A percentile compares a stretch with the other conserved stretches of the same genome.
phyloP scores from a whole-genome alignment of 2,797 vertebrate genomes.

The Pelodytes ibericus region DNA sequence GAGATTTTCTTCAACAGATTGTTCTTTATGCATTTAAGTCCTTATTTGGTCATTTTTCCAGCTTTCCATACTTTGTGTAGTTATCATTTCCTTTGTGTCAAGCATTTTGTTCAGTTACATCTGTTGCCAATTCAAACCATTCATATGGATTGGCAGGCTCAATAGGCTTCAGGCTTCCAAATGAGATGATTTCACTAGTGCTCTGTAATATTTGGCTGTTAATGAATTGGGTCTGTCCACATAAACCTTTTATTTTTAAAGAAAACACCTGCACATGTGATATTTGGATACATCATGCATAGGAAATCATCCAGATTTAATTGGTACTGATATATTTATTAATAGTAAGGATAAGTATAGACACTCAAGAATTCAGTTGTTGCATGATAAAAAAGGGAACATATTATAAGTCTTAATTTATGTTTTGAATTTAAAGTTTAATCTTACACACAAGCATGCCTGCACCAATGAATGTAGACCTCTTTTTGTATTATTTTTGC shows the following conservation, averaged over 20 bases:
- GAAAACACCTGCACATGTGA: not conserved
- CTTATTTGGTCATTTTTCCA: constrained; percentile 70
- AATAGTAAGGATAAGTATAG: too few species aligned
- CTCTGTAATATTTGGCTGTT: constrained; percentile 4
- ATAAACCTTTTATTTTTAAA: constrained; percentile 1
- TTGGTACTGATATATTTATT: too few species aligned
- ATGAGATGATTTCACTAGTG: constrained; percentile 22
- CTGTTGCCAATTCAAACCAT: constrained; percentile 62
- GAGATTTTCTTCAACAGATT: not conserved
- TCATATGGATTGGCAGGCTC: constrained; percentile 64
- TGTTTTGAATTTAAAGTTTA: too few species aligned
- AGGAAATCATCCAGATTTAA: too few species aligned
- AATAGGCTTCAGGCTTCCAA: constrained; percentile 58
- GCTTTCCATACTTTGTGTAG: constrained; percentile 63
- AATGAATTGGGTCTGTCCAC: not conserved
- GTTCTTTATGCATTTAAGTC: constrained; percentile 28
- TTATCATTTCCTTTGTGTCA: constrained; percentile 71
- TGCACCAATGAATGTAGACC: too few species aligned
- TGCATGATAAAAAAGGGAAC: too few species aligned
- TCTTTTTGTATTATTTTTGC: too few species aligned
- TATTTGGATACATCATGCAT: too few species aligned
- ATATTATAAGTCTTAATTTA: too few species aligned
- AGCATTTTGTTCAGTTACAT: constrained; percentile 62
- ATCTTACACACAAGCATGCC: too few species aligned
- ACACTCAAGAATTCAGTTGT: too few species aligned